Percentiles rank a stretch among this genome's conserved stretches.
phyloP scores from a whole-genome alignment of 2,113 vertebrate genomes.

The Nestor notabilis region DNA sequence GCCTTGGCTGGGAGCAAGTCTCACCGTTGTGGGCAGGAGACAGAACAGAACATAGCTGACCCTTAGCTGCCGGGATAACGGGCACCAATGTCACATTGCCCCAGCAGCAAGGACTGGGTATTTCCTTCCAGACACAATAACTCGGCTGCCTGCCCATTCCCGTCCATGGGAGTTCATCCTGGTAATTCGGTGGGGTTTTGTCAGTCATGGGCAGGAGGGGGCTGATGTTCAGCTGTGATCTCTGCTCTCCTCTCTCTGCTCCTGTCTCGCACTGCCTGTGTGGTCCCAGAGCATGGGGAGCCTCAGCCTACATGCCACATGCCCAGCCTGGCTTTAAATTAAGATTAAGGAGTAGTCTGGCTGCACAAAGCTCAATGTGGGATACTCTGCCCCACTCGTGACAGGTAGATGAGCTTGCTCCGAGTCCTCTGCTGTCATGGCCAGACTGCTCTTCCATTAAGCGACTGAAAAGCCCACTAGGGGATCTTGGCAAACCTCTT shows the following conservation, averaged over 20 bases:
- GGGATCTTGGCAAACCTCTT: not conserved
- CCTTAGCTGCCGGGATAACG: fast-evolving
- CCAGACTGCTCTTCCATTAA: fast-evolving
- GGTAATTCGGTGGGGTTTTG: not conserved
- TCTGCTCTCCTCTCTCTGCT: not conserved
- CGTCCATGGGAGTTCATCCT: fast-evolving
- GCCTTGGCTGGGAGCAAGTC: not conserved
- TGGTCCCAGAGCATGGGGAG: fast-evolving
- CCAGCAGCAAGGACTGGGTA: not conserved
- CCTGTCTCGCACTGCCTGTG: fast-evolving
- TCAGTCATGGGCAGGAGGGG: fast-evolving
- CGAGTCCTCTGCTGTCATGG: fast-evolving
- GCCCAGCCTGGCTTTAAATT: not conserved
- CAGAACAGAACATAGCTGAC: fast-evolving
- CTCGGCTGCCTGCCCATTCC: not conserved
- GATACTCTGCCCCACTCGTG: not conserved
- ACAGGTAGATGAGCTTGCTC: not conserved
- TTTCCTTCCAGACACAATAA: not conserved
- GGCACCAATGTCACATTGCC: not conserved
- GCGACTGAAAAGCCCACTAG: not conserved
- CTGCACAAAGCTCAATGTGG: not conserved
- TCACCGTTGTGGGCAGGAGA: fast-evolving
- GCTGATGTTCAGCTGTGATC: not conserved
- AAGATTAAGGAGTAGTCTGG: not conserved
- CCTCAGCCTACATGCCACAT: not conserved